Evolutionary conservation across 2,797 vertebrate species (phyloP).

Genomic region (Euphonia xanthogaster): DNA sequence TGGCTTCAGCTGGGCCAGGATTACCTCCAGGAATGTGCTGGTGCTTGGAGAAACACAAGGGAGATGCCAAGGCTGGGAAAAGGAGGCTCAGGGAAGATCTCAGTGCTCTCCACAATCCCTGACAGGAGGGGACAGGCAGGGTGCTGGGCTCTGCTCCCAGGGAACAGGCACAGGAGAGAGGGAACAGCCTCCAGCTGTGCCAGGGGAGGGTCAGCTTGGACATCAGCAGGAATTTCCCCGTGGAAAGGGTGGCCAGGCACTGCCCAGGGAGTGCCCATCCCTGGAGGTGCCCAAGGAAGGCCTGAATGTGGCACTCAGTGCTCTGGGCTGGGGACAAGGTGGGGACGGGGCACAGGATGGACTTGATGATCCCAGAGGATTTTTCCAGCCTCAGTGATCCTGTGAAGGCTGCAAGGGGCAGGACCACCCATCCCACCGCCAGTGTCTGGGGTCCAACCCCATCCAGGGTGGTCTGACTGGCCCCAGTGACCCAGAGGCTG

Average conservation of each 20-base stretch:
- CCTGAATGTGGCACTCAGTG: not conserved
- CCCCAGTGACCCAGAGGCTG: accelerated
- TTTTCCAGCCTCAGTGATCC: not conserved
- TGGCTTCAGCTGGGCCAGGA: not conserved
- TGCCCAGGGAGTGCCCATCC: not conserved
- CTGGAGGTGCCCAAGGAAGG: not conserved
- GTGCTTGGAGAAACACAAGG: not conserved
- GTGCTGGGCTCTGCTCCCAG: not conserved
- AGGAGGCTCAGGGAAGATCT: not conserved
- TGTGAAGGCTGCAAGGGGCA: not conserved
- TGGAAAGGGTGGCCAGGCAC: not conserved
- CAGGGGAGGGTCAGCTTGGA: not conserved
- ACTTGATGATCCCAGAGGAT: accelerated
- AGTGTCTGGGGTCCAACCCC: accelerated
- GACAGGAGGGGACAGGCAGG: not conserved
- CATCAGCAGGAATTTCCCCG: not conserved
- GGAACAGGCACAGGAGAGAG: not conserved
- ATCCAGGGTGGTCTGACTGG: accelerated
- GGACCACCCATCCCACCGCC: accelerated
- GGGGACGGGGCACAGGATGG: not conserved
- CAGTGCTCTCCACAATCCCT: accelerated
- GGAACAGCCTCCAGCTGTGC: not conserved
- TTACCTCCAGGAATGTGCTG: not conserved
- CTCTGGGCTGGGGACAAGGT: not conserved
- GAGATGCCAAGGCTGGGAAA: not conserved